Evolutionary conservation across 2,888 invertebrate genomes (phyloP), one percentile per base, ranked within the genome.

Genomic region (Pterostichus madidus): DNA sequence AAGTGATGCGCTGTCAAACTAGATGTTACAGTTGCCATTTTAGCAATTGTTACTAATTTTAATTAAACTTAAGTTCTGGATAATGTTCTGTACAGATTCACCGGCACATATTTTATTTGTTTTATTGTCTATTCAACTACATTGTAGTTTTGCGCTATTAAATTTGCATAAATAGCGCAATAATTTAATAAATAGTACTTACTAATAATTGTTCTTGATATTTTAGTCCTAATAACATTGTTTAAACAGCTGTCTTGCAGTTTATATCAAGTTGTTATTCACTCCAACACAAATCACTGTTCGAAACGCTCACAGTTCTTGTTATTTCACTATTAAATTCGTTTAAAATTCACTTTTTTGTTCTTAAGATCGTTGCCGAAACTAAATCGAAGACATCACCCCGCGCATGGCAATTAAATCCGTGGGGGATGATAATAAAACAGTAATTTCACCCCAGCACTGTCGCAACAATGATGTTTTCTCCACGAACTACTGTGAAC

Each of bases 401-500:
- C 3, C 17, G 68, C 68, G 68, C 68, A 71, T 46, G 80, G 7
- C 68, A 64, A 80, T 80, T 56, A 49, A 68, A 68, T 59, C 5
- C 80, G 10, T 44, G 68, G 46, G 80, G 53, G 75, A 15, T 52
- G 53, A 24, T 77, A 39, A 77, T 53, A 77, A 73, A 77, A 77
- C 44, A 32, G 32, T 77, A 53, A 59, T 56, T 75, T 49, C 11
- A 81, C 53, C 17, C 61, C 17, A 59, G 75, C n/a, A 59, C 59
- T 11, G 31, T 56, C 61, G 24, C 75, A 31, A 64, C 75, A 52
- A 77, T 87, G 89, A 89, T 88, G 87, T 87, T 87, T 86, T 86
- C 88, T 84, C 86, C 86, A 86, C 88, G 88, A 87, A 86, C 86
- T 87, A 85, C 88, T 87, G 87, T 87, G 87, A 86, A 87, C 87